Evolutionary conservation across 2,797 vertebrate genomes (phyloP), one percentile per base, ranked within the genome.

Genomic region (Merluccius polli): DNA sequence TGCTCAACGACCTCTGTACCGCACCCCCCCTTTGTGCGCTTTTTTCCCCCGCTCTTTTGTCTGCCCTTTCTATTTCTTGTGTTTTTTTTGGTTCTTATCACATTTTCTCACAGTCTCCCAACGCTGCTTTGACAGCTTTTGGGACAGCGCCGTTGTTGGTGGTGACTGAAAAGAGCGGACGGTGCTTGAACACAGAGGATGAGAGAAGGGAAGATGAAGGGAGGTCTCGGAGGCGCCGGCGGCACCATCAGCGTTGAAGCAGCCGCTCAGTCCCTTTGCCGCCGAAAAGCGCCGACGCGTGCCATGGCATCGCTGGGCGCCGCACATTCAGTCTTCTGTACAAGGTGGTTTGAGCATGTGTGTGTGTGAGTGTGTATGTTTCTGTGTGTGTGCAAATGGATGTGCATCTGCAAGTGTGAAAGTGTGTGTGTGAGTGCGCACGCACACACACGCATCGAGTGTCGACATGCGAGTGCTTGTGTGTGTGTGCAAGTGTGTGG

Each of bases 191-290:
- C 38, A 41, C 13, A 41, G 38, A 41, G 44, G 44, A 6, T 15
- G 18, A 21, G 44, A 21, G 44, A 21, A 16, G 15, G 44, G 16
- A 16, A 4, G 44, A 52, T 81, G 78, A 75, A 89, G 85, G 75
- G 82, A 87, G 85, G 78, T 88, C 84, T 84, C 72, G 9, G 90
- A 91, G 90, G 82, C 80, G 16, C 84, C 73, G 59, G 8, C 67
- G 5, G 83, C 31, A 38, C 81, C 91, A 92, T 93, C 91, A 85
- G 89, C 78, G 71, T 89, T 89, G 86, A 89, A 83, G 81, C 90
- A 91, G 92, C 77, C 82, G 35, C 80, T 86, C 85, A 83, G 85
- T 88, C 87, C 87, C 79, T 77, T 84, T 6, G 11, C 38, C 38
- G 38, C 38, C 38, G 12, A 31, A 70, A 74, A 70, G 75, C 73